Base-by-base conservation (phyloP, 1,140 invertebrate genomes). In the Pectinophora gossypiella region DNA sequence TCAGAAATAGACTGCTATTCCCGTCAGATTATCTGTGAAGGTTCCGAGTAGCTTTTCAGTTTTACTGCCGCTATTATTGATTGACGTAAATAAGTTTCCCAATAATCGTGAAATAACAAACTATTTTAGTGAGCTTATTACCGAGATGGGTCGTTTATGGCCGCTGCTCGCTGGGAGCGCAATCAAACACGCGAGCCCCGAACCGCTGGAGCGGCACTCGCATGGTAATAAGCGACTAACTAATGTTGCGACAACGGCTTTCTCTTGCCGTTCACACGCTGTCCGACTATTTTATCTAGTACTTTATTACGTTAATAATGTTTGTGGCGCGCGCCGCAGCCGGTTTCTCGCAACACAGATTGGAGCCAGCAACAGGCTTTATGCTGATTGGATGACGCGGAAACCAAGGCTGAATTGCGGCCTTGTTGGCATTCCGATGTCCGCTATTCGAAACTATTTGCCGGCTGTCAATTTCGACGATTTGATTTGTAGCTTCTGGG, bases 251-350 rank as follows among this genome's bases (percentile, higher is more conserved):
- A 81, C 78, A 76, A 56, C 69, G 64, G 73, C 82, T 85, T 85
- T 85, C 82, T 79, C 79, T 62, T 52, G 5, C 53, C 70, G 72
- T 85, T 85, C 82, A 83, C 82, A 85, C 82, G 82, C 82, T 85
- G 82, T 85, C 79, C 54, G 65, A 58, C 44, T 65, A 72, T 76
- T 85, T 77, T 81, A 81, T 80, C 81, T 76, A 72, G 70, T 78
- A 81, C 64, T 85, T 85, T 82, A 85, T 83, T 76, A 75, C 72
- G 63, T 73, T 83, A 83, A 81, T 81, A 78, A 70, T 68, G 62
- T 74, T 67, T 72, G 77, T 74, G 73, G 82, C 79, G 65, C 74
- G 75, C 65, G 80, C 76, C 68, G 61, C 48, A 68, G 73, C 82
- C 79, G 82, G 77, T 82, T 82, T 63, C 54, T 61, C 63, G 67